A percentile compares a stretch with the other conserved stretches of the same genome.
phyloP scores from a whole-genome alignment of 2,113 vertebrate species.

The Herpailurus yagouaroundi region DNA sequence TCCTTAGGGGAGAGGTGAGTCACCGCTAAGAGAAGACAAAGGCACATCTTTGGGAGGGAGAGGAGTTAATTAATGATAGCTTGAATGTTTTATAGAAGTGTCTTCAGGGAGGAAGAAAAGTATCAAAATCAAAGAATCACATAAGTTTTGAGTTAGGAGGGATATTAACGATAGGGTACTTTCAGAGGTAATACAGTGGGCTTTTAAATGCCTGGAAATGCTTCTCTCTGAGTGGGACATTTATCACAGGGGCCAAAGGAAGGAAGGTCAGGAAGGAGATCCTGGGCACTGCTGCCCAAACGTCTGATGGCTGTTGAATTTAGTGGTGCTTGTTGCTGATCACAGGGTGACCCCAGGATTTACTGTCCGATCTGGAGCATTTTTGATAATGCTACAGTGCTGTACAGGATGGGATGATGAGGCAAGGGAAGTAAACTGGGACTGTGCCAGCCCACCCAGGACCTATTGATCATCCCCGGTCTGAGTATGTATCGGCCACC shows the following conservation, averaged over 20 bases:
- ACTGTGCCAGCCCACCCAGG: not conserved
- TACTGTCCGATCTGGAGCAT: not conserved
- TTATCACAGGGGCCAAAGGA: slow-evolving; percentile 15
- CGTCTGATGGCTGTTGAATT: not conserved
- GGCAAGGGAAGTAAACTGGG: not conserved
- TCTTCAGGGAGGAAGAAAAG: not conserved
- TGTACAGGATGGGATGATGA: not conserved
- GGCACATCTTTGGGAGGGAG: not conserved
- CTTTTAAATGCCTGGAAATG: slow-evolving; percentile 35
- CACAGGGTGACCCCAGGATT: not conserved
- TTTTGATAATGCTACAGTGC: not conserved
- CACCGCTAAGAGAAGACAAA: not conserved
- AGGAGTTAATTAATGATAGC: not conserved
- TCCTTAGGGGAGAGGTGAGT: not conserved
- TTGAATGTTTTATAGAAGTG: not conserved
- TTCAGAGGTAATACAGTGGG: not conserved
- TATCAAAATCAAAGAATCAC: not conserved
- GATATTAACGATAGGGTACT: not conserved
- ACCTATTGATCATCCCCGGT: not conserved
- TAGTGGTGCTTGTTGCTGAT: not conserved
- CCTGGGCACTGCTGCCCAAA: not conserved
- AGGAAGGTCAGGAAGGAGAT: not conserved
- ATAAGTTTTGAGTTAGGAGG: not conserved
- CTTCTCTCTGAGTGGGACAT: not conserved
- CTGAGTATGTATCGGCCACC: not conserved